Conservation (phyloP, 2,113 vertebrate genomes). For the Myocastor coypus region DNA sequence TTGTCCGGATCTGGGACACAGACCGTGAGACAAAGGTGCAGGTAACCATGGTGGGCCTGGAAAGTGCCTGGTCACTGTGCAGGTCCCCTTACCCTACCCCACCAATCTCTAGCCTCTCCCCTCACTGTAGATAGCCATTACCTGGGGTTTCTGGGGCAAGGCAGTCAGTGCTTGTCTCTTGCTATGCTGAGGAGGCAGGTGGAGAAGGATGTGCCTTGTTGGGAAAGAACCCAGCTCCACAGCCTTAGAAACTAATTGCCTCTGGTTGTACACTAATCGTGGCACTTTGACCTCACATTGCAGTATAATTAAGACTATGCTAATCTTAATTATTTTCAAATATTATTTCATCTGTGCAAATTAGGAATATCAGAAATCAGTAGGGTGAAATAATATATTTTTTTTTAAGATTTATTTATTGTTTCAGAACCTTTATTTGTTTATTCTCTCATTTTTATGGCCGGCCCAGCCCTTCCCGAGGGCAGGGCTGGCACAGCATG, state of each 20-base stretch:
- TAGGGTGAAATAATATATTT: slow-evolving; percentile 67
- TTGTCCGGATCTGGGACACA: slow-evolving; percentile 98
- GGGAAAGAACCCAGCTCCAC: not conserved
- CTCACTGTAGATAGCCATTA: not conserved
- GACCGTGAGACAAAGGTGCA: slow-evolving; percentile 98
- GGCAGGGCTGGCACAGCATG: too few species aligned
- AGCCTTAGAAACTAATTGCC: slow-evolving; percentile 74
- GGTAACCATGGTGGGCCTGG: slow-evolving; percentile 83
- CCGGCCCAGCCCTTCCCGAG: too few species aligned
- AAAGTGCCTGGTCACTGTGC: not conserved
- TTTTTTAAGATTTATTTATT: too few species aligned
- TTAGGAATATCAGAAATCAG: slow-evolving; percentile 72
- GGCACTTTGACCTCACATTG: slow-evolving; percentile 69
- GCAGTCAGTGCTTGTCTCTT: accelerated
- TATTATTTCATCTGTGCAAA: slow-evolving; percentile 73
- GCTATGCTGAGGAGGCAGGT: not conserved
- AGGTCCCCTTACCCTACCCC: accelerated
- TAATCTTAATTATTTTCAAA: slow-evolving; percentile 78
- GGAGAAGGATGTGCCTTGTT: not conserved
- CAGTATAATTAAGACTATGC: slow-evolving; percentile 71
- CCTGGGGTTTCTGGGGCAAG: not conserved
- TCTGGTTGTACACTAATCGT: slow-evolving; percentile 62
- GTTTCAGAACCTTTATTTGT: too few species aligned
- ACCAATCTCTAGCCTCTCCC: too few species aligned
- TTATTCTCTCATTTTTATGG: too few species aligned